phyloP scores from a whole-genome alignment of 2,113 vertebrate species.

The Aspiorhynchus laticeps region DNA sequence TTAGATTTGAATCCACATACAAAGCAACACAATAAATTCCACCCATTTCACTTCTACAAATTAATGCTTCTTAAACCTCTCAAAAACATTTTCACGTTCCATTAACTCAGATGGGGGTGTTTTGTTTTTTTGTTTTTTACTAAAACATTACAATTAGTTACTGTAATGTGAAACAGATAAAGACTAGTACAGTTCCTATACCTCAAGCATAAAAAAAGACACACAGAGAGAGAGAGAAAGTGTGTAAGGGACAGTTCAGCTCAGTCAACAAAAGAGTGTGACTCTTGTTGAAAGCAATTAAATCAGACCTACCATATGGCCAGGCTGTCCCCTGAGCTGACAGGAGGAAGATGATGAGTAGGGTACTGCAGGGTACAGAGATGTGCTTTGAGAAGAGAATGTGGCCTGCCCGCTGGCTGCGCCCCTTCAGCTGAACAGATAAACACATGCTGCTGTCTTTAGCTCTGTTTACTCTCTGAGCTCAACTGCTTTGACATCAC shows the following conservation, averaged over 20 bases:
- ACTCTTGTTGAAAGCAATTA: neutral
- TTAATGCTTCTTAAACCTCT: neutral
- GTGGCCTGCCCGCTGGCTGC: constrained; percentile 65
- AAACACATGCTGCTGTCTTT: constrained; percentile 79
- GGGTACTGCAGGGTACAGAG: constrained; percentile 62
- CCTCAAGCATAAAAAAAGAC: neutral
- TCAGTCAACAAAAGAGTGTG: constrained; percentile 50
- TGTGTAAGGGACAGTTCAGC: neutral
- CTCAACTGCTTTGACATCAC: constrained; percentile 79
- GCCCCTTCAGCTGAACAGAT: constrained; percentile 64
- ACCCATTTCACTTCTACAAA: neutral
- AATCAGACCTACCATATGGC: constrained; percentile 72
- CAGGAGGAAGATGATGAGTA: constrained; percentile 67
- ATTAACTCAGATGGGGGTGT: neutral
- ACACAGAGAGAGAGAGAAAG: neutral
- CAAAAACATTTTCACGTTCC: neutral
- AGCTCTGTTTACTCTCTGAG: constrained; percentile 84
- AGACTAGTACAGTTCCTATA: neutral
- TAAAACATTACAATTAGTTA: neutral
- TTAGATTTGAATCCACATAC: neutral
- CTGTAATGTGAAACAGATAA: neutral
- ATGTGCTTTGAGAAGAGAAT: constrained; percentile 43
- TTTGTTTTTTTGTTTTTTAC: neutral
- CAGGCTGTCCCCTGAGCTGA: constrained; percentile 68
- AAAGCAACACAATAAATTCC: neutral